Evolutionary conservation across 2,888 invertebrate genomes (phyloP).

Genomic region (Tillus elongatus): DNA sequence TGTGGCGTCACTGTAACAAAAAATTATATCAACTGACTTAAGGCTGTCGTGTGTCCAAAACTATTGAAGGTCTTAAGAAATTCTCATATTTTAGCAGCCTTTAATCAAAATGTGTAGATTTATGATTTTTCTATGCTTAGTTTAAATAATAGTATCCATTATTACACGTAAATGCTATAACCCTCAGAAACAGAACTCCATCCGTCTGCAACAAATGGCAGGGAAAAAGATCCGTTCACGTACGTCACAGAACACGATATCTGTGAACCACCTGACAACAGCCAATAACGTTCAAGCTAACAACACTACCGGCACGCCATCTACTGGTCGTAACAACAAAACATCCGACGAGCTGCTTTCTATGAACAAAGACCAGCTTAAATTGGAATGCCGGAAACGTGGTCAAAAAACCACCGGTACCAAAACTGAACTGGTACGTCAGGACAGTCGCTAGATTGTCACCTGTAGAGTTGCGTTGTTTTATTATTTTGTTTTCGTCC

Average conservation of each 20-base stretch:
- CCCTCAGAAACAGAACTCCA: too few relatives aligned
- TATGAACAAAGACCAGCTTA: constrained; percentile 61
- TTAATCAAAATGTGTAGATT: too few relatives aligned
- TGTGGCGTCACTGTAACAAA: too few relatives aligned
- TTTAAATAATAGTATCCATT: too few relatives aligned
- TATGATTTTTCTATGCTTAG: too few relatives aligned
- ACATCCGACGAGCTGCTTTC: constrained; percentile 45
- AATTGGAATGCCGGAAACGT: constrained; percentile 57
- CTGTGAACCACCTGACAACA: constrained; percentile 10
- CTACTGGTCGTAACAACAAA: neutral
- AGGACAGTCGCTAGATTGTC: neutral
- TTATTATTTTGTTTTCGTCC: constrained; percentile 6
- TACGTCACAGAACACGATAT: constrained; percentile 11
- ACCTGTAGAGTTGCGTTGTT: neutral
- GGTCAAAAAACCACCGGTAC: constrained; percentile 61
- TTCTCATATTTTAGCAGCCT: too few relatives aligned
- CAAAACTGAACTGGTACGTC: constrained; percentile 60
- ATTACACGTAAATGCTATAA: too few relatives aligned
- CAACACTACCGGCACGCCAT: constrained; percentile 1
- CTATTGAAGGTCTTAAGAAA: too few relatives aligned
- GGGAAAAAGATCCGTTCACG: constrained; percentile 13
- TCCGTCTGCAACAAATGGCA: too few relatives aligned
- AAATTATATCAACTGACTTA: too few relatives aligned
- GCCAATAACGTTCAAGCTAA: constrained; percentile 10
- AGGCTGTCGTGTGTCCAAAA: too few relatives aligned